Percentiles rank a stretch among this genome's conserved stretches.
Evolutionary conservation across 2,113 vertebrate species (phyloP).

Genomic region (Gobiocypris rarus): DNA sequence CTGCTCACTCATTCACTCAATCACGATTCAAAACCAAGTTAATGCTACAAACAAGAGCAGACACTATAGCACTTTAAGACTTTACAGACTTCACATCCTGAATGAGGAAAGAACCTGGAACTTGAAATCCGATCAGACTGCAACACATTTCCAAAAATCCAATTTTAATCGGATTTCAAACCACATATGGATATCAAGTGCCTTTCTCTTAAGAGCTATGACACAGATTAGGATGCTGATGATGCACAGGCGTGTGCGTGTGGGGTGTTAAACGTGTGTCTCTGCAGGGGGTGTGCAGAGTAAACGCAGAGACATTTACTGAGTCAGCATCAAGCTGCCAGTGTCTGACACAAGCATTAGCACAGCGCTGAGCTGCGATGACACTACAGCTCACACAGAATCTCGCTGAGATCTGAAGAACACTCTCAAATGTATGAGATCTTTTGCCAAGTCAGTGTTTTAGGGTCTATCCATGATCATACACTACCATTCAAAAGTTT

Average conservation of each 20-base stretch:
- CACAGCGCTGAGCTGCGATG: neutral
- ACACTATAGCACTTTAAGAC: constrained; percentile 6
- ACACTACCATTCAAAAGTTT: neutral
- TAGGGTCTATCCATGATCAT: neutral
- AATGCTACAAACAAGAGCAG: neutral
- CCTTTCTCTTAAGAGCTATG: neutral
- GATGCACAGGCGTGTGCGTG: constrained; percentile 1
- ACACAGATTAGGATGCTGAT: constrained; percentile 20
- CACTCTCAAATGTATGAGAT: neutral
- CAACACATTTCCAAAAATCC: constrained; percentile 18
- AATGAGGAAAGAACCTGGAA: neutral
- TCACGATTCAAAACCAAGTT: neutral
- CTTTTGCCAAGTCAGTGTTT: neutral
- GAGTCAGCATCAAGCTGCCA: constrained; percentile 44
- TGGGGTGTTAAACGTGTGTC: neutral
- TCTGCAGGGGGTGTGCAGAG: neutral
- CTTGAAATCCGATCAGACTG: neutral
- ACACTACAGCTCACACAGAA: neutral
- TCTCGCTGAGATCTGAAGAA: neutral
- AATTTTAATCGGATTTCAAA: constrained; percentile 27
- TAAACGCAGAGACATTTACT: constrained; percentile 36
- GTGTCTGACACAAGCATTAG: constrained; percentile 35
- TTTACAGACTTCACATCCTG: neutral
- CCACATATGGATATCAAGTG: constrained; percentile 24
- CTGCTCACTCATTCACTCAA: neutral